A percentile compares a stretch with the other conserved stretches of the same genome.
These are phyloP conservation scores for Acipenser transmontanus DNA, from an alignment of 2,797 vertebrate genomes.

Conservation along the genomic window DNA sequence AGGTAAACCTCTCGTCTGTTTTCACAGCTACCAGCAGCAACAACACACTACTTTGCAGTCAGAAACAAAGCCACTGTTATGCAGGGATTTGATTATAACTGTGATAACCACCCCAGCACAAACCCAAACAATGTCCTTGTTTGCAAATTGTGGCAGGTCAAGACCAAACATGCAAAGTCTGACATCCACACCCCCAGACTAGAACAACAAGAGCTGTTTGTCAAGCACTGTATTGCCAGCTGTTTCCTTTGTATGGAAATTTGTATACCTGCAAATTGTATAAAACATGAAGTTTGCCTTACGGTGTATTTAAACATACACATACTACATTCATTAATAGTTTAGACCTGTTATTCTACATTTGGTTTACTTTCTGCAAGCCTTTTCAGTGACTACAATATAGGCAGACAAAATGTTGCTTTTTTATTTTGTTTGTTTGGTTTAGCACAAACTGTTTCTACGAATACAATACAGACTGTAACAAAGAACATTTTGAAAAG, in stretches of 20 bases:
- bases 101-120: not conserved
- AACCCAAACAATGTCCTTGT: slow-evolving; percentile 1
- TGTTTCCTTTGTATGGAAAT: not conserved
- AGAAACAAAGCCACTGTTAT: not conserved
- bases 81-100: not conserved
- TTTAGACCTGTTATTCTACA: not conserved
- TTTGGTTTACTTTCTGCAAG: not conserved
- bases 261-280: not conserved
- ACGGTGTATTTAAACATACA: not conserved
- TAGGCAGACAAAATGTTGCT: no score
- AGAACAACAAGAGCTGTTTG: no score
- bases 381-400: no score
- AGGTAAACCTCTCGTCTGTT: not conserved
- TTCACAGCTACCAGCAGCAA: not conserved
- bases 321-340: no score
- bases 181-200: not conserved
- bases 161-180: not conserved
- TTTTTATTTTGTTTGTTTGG: no score
- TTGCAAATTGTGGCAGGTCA: not conserved
- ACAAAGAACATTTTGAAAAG: no score
- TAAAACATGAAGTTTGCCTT: not conserved
- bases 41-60: not conserved
- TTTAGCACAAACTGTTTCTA: no score
- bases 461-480: no score
- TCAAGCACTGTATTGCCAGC: no score